These are phyloP conservation scores for Teleogryllus occipitalis DNA, from an alignment of 1,140 invertebrate genomes.

Conservation along the genomic window DNA sequence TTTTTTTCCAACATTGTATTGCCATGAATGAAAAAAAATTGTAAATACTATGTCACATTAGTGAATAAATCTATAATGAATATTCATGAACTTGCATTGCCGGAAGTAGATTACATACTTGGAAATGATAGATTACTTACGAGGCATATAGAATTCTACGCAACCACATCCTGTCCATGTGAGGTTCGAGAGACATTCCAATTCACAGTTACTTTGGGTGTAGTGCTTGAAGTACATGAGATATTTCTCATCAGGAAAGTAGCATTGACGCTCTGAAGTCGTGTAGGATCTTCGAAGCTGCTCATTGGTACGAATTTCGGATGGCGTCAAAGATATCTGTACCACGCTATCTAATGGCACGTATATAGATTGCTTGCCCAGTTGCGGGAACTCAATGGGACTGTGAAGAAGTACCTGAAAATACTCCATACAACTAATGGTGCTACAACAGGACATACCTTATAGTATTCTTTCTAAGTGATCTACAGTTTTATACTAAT, in stretches of 20 bases:
- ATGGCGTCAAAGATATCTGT: background rate
- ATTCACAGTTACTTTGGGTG: slow-evolving; percentile 35
- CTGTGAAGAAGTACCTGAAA: slow-evolving; percentile 57
- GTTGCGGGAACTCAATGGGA: slow-evolving; percentile 65
- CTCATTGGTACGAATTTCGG: background rate
- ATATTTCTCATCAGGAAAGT: background rate
- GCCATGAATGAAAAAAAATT: too few species aligned
- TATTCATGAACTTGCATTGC: too few species aligned
- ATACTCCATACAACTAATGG: too few species aligned
- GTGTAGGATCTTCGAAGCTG: background rate
- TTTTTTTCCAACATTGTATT: too few species aligned
- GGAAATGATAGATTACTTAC: slow-evolving; percentile 35
- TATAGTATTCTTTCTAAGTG: too few species aligned
- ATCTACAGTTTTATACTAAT: too few species aligned
- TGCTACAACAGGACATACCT: too few species aligned
- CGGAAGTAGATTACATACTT: background rate
- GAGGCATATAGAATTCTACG: slow-evolving; percentile 57
- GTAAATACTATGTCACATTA: too few species aligned
- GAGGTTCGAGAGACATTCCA: slow-evolving; percentile 37
- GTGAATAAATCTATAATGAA: too few species aligned
- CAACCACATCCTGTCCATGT: slow-evolving; percentile 33
- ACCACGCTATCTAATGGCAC: background rate
- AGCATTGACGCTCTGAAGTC: background rate
- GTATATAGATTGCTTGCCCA: slow-evolving; percentile 53
- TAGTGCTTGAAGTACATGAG: slow-evolving; percentile 39